Conservation (phyloP, 2,797 vertebrate species). For the Thamnophis elegans region DNA sequence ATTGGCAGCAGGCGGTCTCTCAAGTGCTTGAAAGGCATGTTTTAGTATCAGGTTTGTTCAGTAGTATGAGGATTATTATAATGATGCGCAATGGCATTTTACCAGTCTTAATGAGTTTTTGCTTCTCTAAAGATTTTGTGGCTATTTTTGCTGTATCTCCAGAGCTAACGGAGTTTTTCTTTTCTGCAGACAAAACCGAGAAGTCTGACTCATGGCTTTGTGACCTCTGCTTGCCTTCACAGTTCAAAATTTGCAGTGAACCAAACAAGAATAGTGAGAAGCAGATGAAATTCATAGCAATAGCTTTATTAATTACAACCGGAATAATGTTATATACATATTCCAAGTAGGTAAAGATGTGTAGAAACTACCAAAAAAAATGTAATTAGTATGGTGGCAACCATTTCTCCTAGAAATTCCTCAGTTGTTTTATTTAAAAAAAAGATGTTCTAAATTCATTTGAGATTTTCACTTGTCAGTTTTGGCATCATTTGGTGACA, state of each 20-base stretch:
- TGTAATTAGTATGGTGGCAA: background rate
- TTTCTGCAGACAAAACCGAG: background rate
- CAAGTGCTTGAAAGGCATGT: background rate
- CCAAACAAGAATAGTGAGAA: background rate
- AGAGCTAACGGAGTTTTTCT: background rate
- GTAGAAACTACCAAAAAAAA: background rate
- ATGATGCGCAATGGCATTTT: background rate
- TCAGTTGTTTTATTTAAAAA: background rate
- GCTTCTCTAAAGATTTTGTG: background rate
- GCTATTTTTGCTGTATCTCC: background rate
- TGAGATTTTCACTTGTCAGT: background rate
- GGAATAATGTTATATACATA: background rate
- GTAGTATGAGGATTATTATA: background rate
- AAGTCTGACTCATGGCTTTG: background rate
- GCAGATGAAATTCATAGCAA: background rate
- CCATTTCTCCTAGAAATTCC: background rate
- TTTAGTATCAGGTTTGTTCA: background rate
- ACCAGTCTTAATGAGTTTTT: background rate
- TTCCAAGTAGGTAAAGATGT: background rate
- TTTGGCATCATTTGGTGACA: background rate
- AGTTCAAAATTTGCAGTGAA: background rate
- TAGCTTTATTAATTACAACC: background rate
- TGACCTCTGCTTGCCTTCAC: background rate
- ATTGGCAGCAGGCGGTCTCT: too few species aligned
- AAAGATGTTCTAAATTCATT: background rate